A percentile compares a stretch with the other conserved stretches of the same genome.
Evolutionary conservation across 2,113 vertebrate species (phyloP).

Genomic region (Campylomormyrus tamandua): DNA sequence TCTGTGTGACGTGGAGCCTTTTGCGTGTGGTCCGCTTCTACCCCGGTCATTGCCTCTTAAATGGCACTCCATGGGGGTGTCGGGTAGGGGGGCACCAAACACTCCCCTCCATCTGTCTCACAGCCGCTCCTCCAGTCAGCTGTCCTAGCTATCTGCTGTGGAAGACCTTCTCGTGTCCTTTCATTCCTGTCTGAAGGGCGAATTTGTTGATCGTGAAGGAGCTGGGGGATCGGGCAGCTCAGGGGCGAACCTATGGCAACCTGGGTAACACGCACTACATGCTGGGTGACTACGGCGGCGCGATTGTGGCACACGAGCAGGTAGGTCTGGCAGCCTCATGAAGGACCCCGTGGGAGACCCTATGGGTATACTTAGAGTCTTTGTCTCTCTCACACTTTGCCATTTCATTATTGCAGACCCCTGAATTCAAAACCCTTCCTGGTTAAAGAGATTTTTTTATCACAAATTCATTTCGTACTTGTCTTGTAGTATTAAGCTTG

Average conservation of each 20-base stretch:
- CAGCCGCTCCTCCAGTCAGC: neutral
- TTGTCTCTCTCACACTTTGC: neutral
- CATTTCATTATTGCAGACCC: neutral
- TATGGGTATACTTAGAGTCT: neutral
- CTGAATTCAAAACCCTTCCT: neutral
- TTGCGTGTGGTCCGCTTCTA: neutral
- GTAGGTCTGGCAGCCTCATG: constrained; percentile 46
- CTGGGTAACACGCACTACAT: constrained; percentile 94
- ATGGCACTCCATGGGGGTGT: neutral
- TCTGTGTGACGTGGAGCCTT: neutral
- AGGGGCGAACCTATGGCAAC: constrained; percentile 92
- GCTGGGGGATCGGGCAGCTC: constrained; percentile 79
- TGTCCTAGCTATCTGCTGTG: neutral
- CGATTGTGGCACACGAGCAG: constrained; percentile 86
- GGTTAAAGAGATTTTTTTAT: no score
- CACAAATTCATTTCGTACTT: neutral
- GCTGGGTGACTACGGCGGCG: constrained; percentile 84
- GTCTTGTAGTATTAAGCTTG: neutral
- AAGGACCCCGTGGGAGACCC: neutral
- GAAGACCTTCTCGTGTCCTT: neutral
- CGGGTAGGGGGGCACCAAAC: neutral
- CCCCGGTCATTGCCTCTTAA: neutral
- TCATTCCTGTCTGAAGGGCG: constrained; percentile 57
- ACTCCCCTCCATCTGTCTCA: neutral
- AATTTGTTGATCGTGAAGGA: constrained; percentile 85